Evolutionary conservation across 1,140 invertebrate genomes (phyloP).

Genomic region (Halotydeus destructor): DNA sequence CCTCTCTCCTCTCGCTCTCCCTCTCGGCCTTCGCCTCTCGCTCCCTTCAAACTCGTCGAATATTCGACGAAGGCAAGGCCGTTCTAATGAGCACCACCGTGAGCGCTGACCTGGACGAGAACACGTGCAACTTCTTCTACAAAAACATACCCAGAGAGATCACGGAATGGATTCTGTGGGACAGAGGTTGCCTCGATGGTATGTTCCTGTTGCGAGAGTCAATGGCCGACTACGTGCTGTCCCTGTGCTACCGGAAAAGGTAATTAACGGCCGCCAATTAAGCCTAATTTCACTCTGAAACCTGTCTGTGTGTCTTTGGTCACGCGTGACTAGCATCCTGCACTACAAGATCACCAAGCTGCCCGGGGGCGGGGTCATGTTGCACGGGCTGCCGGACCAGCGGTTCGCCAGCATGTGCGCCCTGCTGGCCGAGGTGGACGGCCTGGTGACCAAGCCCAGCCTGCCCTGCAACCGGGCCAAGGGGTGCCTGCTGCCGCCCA

Average conservation of each 20-base stretch:
- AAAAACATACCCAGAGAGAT: slow-evolving; percentile 28
- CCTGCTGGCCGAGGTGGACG: slow-evolving; percentile 19
- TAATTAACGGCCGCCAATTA: no score
- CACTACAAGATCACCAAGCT: slow-evolving; percentile 20
- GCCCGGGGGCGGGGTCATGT: slow-evolving; percentile 15
- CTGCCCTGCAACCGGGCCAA: slow-evolving; percentile 23
- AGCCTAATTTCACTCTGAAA: slow-evolving; percentile 2
- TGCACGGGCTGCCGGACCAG: slow-evolving; percentile 18
- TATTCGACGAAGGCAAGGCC: no score
- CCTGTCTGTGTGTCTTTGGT: not conserved
- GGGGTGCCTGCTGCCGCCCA: slow-evolving; percentile 21
- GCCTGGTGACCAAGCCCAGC: slow-evolving; percentile 20
- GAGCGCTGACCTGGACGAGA: no score
- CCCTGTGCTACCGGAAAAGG: slow-evolving; percentile 24
- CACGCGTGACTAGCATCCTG: slow-evolving; percentile 20
- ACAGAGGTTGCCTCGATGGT: slow-evolving; percentile 24
- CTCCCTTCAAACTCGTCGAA: no score
- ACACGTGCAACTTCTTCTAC: no score
- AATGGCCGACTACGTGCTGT: slow-evolving; percentile 18
- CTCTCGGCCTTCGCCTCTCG: no score
- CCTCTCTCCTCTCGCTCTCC: no score
- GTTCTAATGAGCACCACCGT: no score
- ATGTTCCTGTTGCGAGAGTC: slow-evolving; percentile 27
- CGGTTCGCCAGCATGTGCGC: slow-evolving; percentile 17
- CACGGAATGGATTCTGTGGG: slow-evolving; percentile 25